Evolutionary conservation across 2,113 vertebrate genomes (phyloP).

Genomic region (Gulo gulo): DNA sequence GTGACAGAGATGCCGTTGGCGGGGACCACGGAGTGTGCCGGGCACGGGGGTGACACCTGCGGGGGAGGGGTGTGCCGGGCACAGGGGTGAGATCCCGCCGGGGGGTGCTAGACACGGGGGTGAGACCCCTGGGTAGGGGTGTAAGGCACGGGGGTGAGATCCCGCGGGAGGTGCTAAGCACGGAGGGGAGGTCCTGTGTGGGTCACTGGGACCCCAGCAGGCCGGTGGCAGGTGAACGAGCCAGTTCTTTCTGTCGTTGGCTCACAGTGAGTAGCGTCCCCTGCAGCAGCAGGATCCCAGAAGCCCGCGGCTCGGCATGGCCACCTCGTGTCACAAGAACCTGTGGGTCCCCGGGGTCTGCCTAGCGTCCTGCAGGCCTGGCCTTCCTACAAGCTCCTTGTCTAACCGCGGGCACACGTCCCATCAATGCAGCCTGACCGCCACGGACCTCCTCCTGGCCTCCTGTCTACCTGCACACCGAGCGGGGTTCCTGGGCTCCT

Average conservation of each 20-base stretch:
- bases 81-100: not conserved
- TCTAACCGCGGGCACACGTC: not conserved
- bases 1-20: fast-evolving
- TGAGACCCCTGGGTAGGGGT: too few relatives aligned
- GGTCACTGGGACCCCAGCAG: not conserved
- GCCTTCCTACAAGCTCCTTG: not conserved
- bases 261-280: fast-evolving
- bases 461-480: not conserved
- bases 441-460: fast-evolving
- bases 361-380: fast-evolving
- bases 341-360: fast-evolving
- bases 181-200: not conserved
- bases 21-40: fast-evolving
- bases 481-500: not conserved
- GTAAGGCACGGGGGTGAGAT: not conserved
- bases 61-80: too few relatives aligned
- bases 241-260: not conserved
- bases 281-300: not conserved
- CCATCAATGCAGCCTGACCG: not conserved
- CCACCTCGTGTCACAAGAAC: not conserved
- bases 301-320: not conserved
- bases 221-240: not conserved
- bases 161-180: not conserved
- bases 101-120: too few relatives aligned
- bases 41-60: not conserved